phyloP scores from a whole-genome alignment of 1,140 invertebrate genomes.

The Tribolium madens region DNA sequence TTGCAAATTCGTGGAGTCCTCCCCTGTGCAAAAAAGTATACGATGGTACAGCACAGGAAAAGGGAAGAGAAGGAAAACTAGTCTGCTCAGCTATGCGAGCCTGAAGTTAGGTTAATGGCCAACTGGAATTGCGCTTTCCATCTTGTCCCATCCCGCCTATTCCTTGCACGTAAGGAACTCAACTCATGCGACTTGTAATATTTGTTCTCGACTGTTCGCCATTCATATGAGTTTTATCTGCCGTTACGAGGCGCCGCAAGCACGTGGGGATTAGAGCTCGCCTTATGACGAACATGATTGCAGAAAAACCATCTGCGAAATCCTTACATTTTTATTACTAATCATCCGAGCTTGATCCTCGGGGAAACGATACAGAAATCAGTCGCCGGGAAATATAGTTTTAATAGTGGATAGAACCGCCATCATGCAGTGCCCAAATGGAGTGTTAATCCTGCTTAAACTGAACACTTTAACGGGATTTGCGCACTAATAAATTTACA shows the following conservation, averaged over 20 bases:
- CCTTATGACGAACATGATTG: constrained; percentile 54
- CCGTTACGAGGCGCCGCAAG: constrained; percentile 59
- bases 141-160: constrained; percentile 64
- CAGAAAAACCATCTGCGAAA: constrained; percentile 52
- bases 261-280: constrained; percentile 59
- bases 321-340: constrained; percentile 43
- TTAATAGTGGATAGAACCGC: constrained; percentile 25
- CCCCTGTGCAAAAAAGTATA: constrained; percentile 42
- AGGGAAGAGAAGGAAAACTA: constrained; percentile 58
- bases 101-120: constrained; percentile 64
- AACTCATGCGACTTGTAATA: constrained; percentile 65
- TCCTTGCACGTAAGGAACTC: constrained; percentile 65
- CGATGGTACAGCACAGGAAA: constrained; percentile 36
- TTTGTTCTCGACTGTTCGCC: constrained; percentile 62
- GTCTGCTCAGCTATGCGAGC: constrained; percentile 62
- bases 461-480: constrained; percentile 58
- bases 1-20: neutral
- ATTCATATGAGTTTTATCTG: constrained; percentile 63
- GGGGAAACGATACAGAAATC: neutral
- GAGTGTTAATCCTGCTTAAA: constrained; percentile 63
- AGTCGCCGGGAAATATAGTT: constrained; percentile 12
- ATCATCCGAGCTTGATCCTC: neutral
- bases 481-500: constrained; percentile 62
- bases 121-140: constrained; percentile 64
- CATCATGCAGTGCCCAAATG: constrained; percentile 52